phyloP scores from a whole-genome alignment of 2,888 invertebrate genomes.

The Nebria brevicollis region DNA sequence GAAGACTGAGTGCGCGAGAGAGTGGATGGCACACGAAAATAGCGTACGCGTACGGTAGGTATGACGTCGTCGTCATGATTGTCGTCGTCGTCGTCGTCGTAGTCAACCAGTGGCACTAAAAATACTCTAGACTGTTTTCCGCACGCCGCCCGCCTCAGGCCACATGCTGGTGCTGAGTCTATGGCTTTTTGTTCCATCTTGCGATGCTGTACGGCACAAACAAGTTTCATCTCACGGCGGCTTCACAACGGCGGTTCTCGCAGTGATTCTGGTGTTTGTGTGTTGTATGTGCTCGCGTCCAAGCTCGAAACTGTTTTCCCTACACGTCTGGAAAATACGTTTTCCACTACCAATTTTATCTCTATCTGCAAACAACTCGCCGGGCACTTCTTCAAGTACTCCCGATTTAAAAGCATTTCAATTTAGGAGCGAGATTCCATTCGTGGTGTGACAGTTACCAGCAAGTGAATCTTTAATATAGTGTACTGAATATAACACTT shows the following conservation, averaged over 20 bases:
- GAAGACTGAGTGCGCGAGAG: not conserved
- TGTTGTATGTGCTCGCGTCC: conserved; percentile 13
- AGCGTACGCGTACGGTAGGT: not conserved
- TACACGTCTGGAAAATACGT: conserved; percentile 12
- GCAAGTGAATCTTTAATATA: conserved; percentile 12
- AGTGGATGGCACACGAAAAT: not conserved
- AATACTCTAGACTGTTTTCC: conserved; percentile 50
- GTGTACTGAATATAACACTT: no score
- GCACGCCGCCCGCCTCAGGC: conserved; percentile 48
- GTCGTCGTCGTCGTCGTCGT: conserved; percentile 4
- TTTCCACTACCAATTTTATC: conserved; percentile 22
- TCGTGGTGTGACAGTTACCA: conserved; percentile 17
- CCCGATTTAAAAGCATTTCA: conserved; percentile 22
- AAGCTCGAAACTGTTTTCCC: conserved; percentile 12
- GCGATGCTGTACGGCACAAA: conserved; percentile 49
- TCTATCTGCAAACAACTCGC: conserved; percentile 22
- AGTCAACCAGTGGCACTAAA: conserved; percentile 45
- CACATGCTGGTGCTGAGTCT: conserved; percentile 46
- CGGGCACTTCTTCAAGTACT: conserved; percentile 20
- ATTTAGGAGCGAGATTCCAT: conserved; percentile 5
- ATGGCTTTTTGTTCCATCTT: conserved; percentile 52
- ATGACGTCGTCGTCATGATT: conserved; percentile 34
- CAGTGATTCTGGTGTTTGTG: conserved; percentile 29
- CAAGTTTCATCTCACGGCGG: conserved; percentile 51
- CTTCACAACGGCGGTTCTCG: conserved; percentile 14